Evolutionary conservation across 2,113 vertebrate species (phyloP), one percentile per base, ranked within the genome.

Genomic region (Nibea coibor): DNA sequence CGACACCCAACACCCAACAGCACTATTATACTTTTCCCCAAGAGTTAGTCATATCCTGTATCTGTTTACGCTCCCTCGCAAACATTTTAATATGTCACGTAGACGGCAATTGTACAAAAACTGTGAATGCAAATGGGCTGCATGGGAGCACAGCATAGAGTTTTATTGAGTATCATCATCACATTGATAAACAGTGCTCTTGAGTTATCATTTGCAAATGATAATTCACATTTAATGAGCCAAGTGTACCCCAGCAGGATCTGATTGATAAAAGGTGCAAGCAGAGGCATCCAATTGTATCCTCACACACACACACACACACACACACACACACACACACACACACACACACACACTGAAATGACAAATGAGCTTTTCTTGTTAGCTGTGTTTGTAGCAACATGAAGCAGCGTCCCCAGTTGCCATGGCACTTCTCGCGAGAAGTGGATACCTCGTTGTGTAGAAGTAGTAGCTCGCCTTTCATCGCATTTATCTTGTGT

Each of bases 401-500:
- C 22, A 28, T 0, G 17, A 5, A 31, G 19, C 10, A 12, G 50
- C 19, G 51, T 74, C 56, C 51, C 9, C 48, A 26, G 51, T 45
- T 57, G 12, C 63, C 9, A 48, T 31, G 14, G 0, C 20, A 78
- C 24, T 12, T 93, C 89, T 89, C 91, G 90, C 91, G 90, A 91
- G 87, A 93, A 47, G 17, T 77, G 10, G 16, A 11, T 10, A 19
- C 14, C 22, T 42, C 2, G 17, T 20, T 26, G 39, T 15, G 1
- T 11, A 14, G 4, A 28, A 10, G 4, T 59, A 74, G 28, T 39
- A 6, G 8, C 35, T 39, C 35, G 35, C 63, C 31, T 42, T 20
- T 63, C 2, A 1, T 7, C 35, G 0, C 39, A 0, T 19, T 31
- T 5, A 17, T 35, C 3, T 61, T 4, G 2, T 8, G 7, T 39